Evolutionary conservation across 23 tunicate species (phyloP).

Genomic region (Styela plicata): DNA sequence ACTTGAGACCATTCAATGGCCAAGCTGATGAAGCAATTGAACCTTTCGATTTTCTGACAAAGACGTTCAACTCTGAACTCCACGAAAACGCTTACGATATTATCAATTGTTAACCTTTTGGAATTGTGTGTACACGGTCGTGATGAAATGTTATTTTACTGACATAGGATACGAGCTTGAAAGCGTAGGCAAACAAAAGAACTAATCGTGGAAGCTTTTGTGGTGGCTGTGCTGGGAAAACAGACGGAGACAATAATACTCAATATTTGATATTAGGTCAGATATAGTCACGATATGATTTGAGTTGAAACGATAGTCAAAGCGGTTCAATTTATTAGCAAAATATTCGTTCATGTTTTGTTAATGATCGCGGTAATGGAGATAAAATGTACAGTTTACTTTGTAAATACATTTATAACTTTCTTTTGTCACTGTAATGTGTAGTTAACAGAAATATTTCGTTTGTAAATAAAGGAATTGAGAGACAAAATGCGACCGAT

Average conservation of each 20-base stretch:
- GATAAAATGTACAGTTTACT: too few species aligned
- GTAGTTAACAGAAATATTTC: too few species aligned
- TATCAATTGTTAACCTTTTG: not conserved
- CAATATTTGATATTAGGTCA: too few species aligned
- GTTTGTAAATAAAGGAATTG: not conserved
- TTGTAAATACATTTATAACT: too few species aligned
- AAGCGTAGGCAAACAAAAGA: conserved; percentile 13
- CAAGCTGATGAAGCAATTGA: too few species aligned
- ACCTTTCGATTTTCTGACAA: not conserved
- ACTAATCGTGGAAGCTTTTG: too few species aligned
- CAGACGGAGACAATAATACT: not conserved
- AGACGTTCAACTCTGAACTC: not conserved
- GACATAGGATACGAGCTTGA: conserved; percentile 11
- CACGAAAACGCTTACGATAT: not conserved
- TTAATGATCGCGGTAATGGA: too few species aligned
- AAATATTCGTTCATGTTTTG: too few species aligned
- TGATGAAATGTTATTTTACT: not conserved
- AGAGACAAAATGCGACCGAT: not conserved
- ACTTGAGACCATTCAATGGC: not conserved
- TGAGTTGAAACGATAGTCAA: not conserved
- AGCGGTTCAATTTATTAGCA: too few species aligned
- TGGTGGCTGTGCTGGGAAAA: not conserved
- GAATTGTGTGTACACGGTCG: not conserved
- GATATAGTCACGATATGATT: not conserved
- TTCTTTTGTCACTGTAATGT: too few species aligned